A percentile compares a stretch with the other conserved stretches of the same genome.
Conservation (phyloP, 2,113 vertebrate genomes). For the Gadus macrocephalus region DNA sequence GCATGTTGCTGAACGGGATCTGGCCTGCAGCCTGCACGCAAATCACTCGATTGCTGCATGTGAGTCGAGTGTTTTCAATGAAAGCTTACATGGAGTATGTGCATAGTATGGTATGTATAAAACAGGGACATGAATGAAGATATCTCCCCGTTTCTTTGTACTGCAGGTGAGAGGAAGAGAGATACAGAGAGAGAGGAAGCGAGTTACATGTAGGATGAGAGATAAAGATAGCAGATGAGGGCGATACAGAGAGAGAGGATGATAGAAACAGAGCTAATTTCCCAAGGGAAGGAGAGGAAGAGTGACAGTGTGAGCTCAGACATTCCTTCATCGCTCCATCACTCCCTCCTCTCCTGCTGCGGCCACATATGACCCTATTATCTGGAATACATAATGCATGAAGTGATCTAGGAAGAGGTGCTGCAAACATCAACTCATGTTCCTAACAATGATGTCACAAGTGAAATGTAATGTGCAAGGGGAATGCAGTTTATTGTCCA, state of each 20-base stretch:
- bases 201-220: too few species aligned
- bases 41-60: neutral
- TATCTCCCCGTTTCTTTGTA: neutral
- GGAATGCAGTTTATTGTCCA: too few species aligned
- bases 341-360: neutral
- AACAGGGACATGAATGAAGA: neutral
- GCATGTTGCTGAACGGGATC: neutral
- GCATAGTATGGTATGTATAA: neutral
- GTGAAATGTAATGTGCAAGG: too few species aligned
- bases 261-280: neutral
- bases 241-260: too few species aligned
- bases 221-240: too few species aligned
- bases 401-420: too few species aligned
- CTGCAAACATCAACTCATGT: too few species aligned
- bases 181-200: too few species aligned
- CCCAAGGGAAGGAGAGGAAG: neutral
- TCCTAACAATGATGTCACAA: too few species aligned
- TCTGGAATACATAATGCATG: too few species aligned
- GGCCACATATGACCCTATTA: too few species aligned
- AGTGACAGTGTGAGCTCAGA: constrained; percentile 2
- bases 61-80: neutral
- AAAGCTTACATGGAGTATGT: neutral
- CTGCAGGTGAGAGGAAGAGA: neutral
- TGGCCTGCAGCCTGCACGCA: too few species aligned
- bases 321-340: neutral